phyloP scores from a whole-genome alignment of 2,888 invertebrate genomes.

The Deladenus siricidicola region DNA sequence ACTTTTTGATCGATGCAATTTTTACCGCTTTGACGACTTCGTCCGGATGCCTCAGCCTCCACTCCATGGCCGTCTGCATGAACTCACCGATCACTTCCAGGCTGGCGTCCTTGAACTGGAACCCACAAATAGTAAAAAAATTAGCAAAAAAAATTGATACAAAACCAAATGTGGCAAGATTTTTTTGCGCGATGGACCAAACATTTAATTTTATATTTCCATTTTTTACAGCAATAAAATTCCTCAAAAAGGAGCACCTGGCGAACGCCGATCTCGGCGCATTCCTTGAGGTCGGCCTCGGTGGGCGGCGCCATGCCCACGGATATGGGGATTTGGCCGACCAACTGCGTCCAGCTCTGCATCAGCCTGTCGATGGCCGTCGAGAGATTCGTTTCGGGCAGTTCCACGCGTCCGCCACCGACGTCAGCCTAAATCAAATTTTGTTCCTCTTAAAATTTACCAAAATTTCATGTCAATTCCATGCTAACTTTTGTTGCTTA shows the following conservation, averaged over 20 bases:
- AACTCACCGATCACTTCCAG: constrained; percentile 23
- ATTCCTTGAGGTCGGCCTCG: constrained; percentile 44
- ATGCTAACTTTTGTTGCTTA: no score
- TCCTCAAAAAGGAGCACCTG: constrained; percentile 8
- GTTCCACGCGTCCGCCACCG: neutral
- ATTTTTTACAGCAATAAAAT: no score
- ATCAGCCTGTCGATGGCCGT: constrained; percentile 20
- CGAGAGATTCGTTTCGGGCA: constrained; percentile 18
- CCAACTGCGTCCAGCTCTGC: constrained; percentile 24
- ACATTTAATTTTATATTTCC: no score
- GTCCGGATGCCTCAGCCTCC: constrained; percentile 19
- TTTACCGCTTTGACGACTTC: constrained; percentile 21
- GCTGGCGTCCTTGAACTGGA: constrained; percentile 23
- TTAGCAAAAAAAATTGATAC: neutral
- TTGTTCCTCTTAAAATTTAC: no score
- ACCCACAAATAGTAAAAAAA: neutral
- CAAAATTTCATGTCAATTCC: no score
- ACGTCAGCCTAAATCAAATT: no score
- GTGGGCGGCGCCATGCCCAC: constrained; percentile 30
- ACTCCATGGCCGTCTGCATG: constrained; percentile 18
- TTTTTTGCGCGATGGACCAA: no score
- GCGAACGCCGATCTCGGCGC: constrained; percentile 33
- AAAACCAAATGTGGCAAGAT: no score
- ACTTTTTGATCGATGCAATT: no score
- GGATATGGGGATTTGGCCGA: constrained; percentile 16